These are phyloP conservation scores for Heliothis subflexa DNA, from an alignment of 1,140 invertebrate genomes.

Conservation along the genomic window DNA sequence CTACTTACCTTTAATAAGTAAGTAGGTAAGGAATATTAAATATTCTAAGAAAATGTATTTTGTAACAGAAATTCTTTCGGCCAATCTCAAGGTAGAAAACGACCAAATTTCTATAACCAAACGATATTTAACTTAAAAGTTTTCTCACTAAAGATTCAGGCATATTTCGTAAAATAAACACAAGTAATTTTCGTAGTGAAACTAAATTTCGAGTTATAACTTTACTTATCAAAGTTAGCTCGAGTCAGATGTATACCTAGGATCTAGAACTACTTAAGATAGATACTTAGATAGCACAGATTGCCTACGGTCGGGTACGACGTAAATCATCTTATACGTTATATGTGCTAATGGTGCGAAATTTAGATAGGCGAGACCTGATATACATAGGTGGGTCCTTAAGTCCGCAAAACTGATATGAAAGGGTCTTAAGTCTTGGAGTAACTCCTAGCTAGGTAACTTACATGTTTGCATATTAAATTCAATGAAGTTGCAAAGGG, in stretches of 20 bases:
- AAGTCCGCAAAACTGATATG: not conserved
- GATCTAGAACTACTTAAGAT: slow-evolving; percentile 25
- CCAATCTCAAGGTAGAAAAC: not conserved
- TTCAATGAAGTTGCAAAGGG: no score
- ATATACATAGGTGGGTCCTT: not conserved
- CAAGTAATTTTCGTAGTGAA: not conserved
- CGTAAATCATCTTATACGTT: slow-evolving; percentile 20
- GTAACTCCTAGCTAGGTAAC: not conserved
- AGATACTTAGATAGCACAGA: not conserved
- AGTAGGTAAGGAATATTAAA: slow-evolving; percentile 15
- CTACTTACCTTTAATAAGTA: slow-evolving; percentile 31
- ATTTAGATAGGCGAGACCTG: slow-evolving; percentile 1
- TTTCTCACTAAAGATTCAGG: not conserved
- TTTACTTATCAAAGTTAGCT: slow-evolving; percentile 15
- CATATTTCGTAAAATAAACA: not conserved
- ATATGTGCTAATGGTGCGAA: not conserved
- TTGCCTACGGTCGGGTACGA: not conserved
- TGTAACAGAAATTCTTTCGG: not conserved
- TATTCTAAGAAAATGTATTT: not conserved
- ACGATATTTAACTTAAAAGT: not conserved
- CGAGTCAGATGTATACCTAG: slow-evolving; percentile 16
- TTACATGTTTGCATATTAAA: no score
- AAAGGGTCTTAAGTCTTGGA: not conserved
- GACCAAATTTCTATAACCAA: not conserved
- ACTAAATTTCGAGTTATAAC: not conserved